phyloP scores from a whole-genome alignment of 2,797 vertebrate species.

The Syngnathus acus region DNA sequence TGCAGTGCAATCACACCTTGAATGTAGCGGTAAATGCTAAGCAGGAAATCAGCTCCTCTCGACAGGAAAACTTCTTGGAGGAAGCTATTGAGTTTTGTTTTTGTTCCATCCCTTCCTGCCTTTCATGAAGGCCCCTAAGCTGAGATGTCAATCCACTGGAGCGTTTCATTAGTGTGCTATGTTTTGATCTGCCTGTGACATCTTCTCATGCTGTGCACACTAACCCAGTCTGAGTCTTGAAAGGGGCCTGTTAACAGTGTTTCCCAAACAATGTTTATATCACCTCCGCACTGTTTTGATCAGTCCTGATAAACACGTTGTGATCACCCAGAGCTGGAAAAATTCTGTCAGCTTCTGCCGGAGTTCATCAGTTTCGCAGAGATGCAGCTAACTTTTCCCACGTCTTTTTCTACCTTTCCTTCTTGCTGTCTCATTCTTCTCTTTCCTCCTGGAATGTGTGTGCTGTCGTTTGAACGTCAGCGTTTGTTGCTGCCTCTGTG shows the following conservation, averaged over 20 bases:
- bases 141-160: constrained; percentile 53
- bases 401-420: constrained; percentile 19
- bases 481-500: constrained; percentile 64
- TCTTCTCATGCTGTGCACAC: constrained; percentile 49
- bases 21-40: constrained; percentile 33
- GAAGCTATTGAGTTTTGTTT: constrained; percentile 43
- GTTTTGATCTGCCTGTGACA: constrained; percentile 63
- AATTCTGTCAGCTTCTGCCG: constrained; percentile 44
- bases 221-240: constrained; percentile 48
- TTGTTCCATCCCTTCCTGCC: constrained; percentile 16
- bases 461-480: constrained; percentile 51
- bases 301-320: constrained; percentile 57
- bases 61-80: constrained; percentile 43
- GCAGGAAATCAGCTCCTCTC: neutral
- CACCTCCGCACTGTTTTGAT: constrained; percentile 63
- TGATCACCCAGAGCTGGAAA: constrained; percentile 49
- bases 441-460: constrained; percentile 21
- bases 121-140: constrained; percentile 52
- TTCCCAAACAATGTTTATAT: constrained; percentile 65
- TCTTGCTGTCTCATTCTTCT: constrained; percentile 15
- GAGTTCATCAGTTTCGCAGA: constrained; percentile 30
- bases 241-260: constrained; percentile 53
- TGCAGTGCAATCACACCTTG: constrained; percentile 20
- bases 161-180: constrained; percentile 59
- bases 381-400: constrained; percentile 25